phyloP scores from a whole-genome alignment of 2,888 invertebrate species.

The Caenorhabditis wallacei region DNA sequence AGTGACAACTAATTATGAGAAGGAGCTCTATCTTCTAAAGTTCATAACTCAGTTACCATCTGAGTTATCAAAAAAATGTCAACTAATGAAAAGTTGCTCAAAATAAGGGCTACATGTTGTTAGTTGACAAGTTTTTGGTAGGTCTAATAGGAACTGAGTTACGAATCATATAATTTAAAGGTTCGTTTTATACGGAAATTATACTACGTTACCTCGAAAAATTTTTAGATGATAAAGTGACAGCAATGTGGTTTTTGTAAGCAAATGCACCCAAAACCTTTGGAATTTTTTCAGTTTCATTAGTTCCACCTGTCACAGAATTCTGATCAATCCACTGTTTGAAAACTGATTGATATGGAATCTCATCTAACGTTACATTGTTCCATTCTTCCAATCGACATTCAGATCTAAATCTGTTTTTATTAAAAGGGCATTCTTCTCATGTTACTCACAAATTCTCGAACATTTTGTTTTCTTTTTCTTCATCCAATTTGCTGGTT shows the following conservation, averaged over 20 bases:
- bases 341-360: conserved; percentile 14
- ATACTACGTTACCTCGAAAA: conserved; percentile 12
- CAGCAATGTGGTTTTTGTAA: conserved; percentile 14
- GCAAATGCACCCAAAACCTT: conserved; percentile 4
- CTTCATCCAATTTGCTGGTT: neutral
- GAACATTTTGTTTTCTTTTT: neutral
- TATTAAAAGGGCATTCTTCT: neutral
- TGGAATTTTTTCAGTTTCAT: neutral
- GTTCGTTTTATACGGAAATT: no score
- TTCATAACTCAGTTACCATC: no score
- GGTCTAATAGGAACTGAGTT: no score
- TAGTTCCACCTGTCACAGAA: neutral
- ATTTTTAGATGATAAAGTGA: conserved; percentile 11
- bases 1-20: no score
- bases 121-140: no score
- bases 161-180: no score
- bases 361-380: conserved; percentile 3
- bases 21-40: no score
- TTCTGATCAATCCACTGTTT: neutral
- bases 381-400: conserved; percentile 29
- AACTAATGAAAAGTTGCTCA: no score
- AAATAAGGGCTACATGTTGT: no score
- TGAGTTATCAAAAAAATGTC: no score
- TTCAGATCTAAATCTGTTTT: neutral
- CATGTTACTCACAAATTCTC: neutral